A percentile compares a stretch with the other conserved stretches of the same genome.
Evolutionary conservation across 2,797 vertebrate species (phyloP).

Genomic region (Poeciliopsis infans): DNA sequence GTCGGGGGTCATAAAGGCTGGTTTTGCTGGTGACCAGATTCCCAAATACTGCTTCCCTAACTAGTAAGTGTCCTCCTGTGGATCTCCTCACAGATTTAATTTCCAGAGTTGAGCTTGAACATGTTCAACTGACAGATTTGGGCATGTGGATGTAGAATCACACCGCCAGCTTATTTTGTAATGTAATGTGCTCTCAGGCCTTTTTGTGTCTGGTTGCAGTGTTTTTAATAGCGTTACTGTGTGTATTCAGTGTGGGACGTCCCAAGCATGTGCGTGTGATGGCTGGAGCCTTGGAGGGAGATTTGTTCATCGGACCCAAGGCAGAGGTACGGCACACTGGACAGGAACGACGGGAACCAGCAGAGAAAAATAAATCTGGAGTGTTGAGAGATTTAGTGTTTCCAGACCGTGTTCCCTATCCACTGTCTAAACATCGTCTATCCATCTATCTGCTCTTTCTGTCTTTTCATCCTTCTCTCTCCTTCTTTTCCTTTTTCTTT

Average conservation of each 20-base stretch:
- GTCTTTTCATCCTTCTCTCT: background rate
- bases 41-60: conserved; percentile 94
- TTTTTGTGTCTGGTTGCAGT: background rate
- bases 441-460: background rate
- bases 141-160: background rate
- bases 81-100: background rate
- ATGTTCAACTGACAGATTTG: background rate
- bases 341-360: background rate
- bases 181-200: background rate
- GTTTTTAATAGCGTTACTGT: conserved; percentile 12
- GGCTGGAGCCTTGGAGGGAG: conserved; percentile 91
- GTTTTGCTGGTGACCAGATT: conserved; percentile 93
- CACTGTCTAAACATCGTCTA: background rate
- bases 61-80: conserved; percentile 81
- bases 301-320: conserved; percentile 92
- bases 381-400: background rate
- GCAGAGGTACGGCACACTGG: conserved; percentile 81
- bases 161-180: background rate
- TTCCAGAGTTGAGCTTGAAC: background rate
- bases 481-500: background rate
- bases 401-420: background rate
- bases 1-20: conserved; percentile 90
- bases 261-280: conserved; percentile 93
- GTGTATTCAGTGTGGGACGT: conserved; percentile 84
- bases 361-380: background rate